A percentile compares a stretch with the other conserved stretches of the same genome.
phyloP scores from a whole-genome alignment of 1,140 invertebrate genomes.

The Drosophila erecta region DNA sequence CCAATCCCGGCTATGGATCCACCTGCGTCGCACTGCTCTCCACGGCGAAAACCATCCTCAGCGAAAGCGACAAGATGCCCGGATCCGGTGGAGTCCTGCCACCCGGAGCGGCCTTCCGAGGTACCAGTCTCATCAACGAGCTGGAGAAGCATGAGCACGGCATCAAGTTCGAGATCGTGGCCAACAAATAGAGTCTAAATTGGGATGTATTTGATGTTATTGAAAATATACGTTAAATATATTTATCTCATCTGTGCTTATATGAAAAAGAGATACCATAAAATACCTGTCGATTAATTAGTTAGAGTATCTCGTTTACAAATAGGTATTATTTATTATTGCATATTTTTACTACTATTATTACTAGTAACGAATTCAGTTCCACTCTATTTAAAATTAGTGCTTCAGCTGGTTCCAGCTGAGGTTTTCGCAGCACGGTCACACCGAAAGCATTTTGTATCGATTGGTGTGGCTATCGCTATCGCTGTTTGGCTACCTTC shows the following conservation, averaged over 20 bases:
- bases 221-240: neutral
- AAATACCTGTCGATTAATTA: too few species aligned
- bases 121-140: slow-evolving; percentile 78
- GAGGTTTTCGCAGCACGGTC: neutral
- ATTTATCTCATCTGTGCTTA: neutral
- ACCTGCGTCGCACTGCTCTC: slow-evolving; percentile 91
- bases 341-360: neutral
- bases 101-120: slow-evolving; percentile 77
- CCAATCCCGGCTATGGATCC: slow-evolving; percentile 93
- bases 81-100: slow-evolving; percentile 86
- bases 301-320: too few species aligned
- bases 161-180: slow-evolving; percentile 81
- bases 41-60: slow-evolving; percentile 90
- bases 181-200: slow-evolving; percentile 44
- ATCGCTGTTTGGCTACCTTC: neutral
- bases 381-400: neutral
- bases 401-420: neutral
- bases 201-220: neutral
- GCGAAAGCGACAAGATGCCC: slow-evolving; percentile 91
- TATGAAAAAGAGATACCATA: too few species aligned
- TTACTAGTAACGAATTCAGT: neutral
- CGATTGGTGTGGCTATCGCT: neutral
- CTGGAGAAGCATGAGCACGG: slow-evolving; percentile 83
- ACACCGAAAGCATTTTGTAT: neutral
- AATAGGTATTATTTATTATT: too few species aligned